phyloP scores from a whole-genome alignment of 2,113 vertebrate genomes.

The Sinocyclocheilus maitianheensis region DNA sequence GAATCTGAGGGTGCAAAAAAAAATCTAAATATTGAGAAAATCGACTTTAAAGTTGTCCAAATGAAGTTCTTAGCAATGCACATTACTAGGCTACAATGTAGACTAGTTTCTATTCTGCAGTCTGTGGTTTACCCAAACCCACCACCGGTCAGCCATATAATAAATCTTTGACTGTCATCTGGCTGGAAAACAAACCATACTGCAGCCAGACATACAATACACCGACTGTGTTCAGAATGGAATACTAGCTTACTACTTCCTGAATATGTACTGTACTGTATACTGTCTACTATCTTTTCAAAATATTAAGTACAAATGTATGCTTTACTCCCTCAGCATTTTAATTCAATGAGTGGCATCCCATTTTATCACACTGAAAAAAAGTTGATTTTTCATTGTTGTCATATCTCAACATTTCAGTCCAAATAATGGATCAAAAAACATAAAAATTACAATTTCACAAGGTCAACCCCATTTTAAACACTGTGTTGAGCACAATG shows the following conservation, averaged over 20 bases:
- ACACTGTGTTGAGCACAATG: neutral
- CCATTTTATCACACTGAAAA: neutral
- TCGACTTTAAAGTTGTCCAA: too few relatives aligned
- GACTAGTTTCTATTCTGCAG: conserved; percentile 9
- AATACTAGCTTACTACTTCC: neutral
- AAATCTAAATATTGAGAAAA: too few relatives aligned
- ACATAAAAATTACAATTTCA: neutral
- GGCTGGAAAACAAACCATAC: neutral
- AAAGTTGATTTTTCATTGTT: neutral
- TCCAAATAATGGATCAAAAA: neutral
- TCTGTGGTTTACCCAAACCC: conserved; percentile 10
- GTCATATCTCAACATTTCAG: neutral
- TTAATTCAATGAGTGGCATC: neutral
- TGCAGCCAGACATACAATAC: neutral
- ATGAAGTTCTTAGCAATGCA: too few relatives aligned
- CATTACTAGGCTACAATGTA: neutral
- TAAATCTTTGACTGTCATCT: conserved; percentile 15
- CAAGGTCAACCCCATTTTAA: neutral
- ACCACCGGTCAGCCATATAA: neutral
- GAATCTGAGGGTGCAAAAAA: too few relatives aligned
- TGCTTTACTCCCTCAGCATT: neutral
- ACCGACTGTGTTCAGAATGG: neutral
- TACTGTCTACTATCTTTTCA: neutral
- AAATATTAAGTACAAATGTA: neutral
- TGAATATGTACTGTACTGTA: neutral